Evolutionary conservation across 2,113 vertebrate genomes (phyloP).

Genomic region (Onychostoma macrolepis): DNA sequence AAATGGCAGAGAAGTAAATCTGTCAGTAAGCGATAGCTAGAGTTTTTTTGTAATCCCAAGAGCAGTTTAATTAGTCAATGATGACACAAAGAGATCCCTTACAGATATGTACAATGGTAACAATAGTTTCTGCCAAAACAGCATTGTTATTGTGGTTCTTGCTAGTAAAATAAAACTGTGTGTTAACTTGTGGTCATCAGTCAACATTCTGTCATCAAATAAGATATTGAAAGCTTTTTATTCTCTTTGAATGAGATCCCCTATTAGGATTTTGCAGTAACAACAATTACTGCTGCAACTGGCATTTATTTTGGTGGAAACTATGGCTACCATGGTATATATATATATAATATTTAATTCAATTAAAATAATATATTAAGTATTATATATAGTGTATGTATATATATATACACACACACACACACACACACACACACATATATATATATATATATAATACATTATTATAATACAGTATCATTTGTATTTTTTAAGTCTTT

Average conservation of each 20-base stretch:
- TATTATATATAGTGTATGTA: neutral
- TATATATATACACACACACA: too few species aligned
- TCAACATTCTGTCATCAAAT: neutral
- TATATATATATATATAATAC: too few species aligned
- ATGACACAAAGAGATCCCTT: neutral
- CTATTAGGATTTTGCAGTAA: neutral
- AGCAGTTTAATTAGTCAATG: neutral
- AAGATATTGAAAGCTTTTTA: neutral
- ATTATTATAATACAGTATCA: too few species aligned
- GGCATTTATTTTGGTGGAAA: neutral
- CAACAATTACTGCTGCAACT: neutral
- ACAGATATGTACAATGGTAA: neutral
- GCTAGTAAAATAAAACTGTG: neutral
- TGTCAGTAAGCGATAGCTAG: neutral
- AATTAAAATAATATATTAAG: neutral
- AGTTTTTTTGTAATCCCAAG: neutral
- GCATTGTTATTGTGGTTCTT: neutral
- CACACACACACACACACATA: too few species aligned
- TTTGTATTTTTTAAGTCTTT: too few species aligned
- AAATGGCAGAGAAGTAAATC: neutral
- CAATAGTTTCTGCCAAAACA: neutral
- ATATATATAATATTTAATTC: neutral
- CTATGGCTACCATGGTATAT: neutral
- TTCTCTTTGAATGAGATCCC: neutral
- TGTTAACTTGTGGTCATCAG: neutral